phyloP scores from a whole-genome alignment of 2,888 invertebrate species.

The Schrankia costaestrigalis region DNA sequence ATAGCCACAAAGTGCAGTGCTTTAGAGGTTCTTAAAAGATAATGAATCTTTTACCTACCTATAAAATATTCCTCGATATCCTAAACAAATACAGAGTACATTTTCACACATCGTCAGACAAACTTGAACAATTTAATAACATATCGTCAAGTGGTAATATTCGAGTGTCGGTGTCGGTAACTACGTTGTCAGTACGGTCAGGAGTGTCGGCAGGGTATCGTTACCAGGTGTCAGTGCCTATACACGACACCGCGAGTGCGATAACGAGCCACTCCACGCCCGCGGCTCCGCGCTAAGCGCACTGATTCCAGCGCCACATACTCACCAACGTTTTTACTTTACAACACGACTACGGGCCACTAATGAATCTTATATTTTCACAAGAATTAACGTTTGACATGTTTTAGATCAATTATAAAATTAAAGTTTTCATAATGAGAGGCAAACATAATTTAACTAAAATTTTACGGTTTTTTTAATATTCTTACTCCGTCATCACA shows the following conservation, averaged over 20 bases:
- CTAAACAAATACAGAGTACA: too few species aligned
- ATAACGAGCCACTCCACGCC: slow-evolving; percentile 52
- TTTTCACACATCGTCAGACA: too few species aligned
- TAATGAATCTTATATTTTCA: slow-evolving; percentile 15
- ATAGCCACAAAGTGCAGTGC: too few species aligned
- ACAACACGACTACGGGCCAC: slow-evolving; percentile 16
- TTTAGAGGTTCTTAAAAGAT: too few species aligned
- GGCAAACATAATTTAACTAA: not conserved
- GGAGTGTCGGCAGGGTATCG: slow-evolving; percentile 33
- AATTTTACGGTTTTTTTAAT: too few species aligned
- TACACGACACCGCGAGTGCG: slow-evolving; percentile 27
- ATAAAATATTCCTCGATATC: too few species aligned
- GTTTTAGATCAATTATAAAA: too few species aligned
- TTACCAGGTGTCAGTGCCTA: slow-evolving; percentile 26
- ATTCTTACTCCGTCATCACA: too few species aligned
- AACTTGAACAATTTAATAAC: too few species aligned
- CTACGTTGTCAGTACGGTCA: slow-evolving; percentile 21
- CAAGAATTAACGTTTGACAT: not conserved
- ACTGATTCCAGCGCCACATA: slow-evolving; percentile 28
- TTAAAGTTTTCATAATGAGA: too few species aligned
- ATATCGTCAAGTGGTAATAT: not conserved
- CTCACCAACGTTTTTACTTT: slow-evolving; percentile 14
- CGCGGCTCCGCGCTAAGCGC: slow-evolving; percentile 32
- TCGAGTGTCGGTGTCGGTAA: slow-evolving; percentile 24
- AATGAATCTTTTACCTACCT: too few species aligned